phyloP scores from a whole-genome alignment of 2,113 vertebrate genomes.

The Onychostoma macrolepis region DNA sequence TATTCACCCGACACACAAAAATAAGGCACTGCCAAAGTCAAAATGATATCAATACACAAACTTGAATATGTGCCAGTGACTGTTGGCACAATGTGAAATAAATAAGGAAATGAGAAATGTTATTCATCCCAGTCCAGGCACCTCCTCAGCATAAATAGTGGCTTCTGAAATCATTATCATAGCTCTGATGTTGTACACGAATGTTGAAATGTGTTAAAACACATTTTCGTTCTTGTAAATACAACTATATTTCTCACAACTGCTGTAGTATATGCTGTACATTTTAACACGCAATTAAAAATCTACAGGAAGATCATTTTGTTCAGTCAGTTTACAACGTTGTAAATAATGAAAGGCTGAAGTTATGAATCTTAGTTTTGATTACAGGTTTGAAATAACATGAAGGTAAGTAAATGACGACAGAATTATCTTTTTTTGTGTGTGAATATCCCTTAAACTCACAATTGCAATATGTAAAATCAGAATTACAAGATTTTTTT shows the following conservation, averaged over 20 bases:
- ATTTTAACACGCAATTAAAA: not conserved
- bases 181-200: not conserved
- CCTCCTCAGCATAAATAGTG: not conserved
- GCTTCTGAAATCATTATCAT: not conserved
- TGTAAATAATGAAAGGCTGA: not conserved
- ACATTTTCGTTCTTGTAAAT: not conserved
- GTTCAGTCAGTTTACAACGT: not conserved
- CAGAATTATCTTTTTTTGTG: not conserved
- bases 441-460: not conserved
- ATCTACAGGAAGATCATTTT: not conserved
- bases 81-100: not conserved
- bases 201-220: not conserved
- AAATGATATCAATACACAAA: not conserved
- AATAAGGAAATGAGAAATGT: conserved; percentile 1
- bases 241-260: not conserved
- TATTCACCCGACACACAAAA: not conserved
- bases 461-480: not conserved
- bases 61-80: not conserved
- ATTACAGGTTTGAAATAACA: not conserved
- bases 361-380: not conserved
- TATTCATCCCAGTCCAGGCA: not conserved
- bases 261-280: not conserved
- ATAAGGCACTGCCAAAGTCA: not conserved
- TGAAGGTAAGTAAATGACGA: not conserved
- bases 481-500: not conserved